These are phyloP conservation scores for Leguminivora glycinivorella DNA, from an alignment of 1,140 invertebrate genomes.

Conservation along the genomic window DNA sequence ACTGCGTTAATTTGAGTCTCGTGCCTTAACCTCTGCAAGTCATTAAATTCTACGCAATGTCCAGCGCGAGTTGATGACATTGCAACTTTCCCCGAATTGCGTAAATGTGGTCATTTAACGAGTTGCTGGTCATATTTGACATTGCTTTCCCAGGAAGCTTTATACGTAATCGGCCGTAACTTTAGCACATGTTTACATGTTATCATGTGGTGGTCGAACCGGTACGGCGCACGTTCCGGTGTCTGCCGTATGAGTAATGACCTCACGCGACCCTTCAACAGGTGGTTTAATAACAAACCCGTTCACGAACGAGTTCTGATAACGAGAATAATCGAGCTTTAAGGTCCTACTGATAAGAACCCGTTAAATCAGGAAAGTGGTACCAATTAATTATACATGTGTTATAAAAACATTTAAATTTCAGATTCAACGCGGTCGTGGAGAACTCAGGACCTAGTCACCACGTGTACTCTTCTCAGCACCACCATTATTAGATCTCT, in stretches of 20 bases:
- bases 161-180: conserved; percentile 38
- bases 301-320: conserved; percentile 50
- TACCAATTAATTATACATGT: no score
- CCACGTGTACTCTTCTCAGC: conserved; percentile 63
- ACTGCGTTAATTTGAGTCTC: background rate
- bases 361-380: no score
- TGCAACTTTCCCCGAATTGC: conserved; percentile 50
- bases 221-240: conserved; percentile 50
- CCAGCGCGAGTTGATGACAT: conserved; percentile 38
- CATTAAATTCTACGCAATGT: conserved; percentile 33
- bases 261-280: conserved; percentile 58
- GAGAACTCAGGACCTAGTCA: conserved; percentile 76
- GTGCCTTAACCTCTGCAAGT: conserved; percentile 13
- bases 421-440: conserved; percentile 82
- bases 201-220: conserved; percentile 65
- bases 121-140: conserved; percentile 33
- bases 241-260: conserved; percentile 56
- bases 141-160: conserved; percentile 39
- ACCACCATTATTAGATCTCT: conserved; percentile 54
- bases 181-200: conserved; percentile 38
- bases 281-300: conserved; percentile 48
- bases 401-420: no score
- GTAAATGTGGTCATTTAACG: conserved; percentile 37
- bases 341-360: background rate
- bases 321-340: conserved; percentile 14